These are phyloP conservation scores for Drosophila tropicalis DNA, from an alignment of 1,140 invertebrate genomes.

Conservation along the genomic window DNA sequence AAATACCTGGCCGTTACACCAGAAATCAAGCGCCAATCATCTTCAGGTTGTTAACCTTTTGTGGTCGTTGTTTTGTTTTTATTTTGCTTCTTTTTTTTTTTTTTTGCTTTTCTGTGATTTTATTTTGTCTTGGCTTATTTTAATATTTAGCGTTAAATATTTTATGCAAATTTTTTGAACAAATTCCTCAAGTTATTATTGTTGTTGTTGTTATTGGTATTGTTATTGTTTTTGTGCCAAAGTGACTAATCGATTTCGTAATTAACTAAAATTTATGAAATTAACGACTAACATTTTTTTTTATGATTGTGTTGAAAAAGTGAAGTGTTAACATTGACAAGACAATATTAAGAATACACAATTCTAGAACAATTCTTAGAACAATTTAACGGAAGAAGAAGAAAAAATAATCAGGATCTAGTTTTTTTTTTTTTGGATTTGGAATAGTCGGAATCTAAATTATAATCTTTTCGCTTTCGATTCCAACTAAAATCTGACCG, in stretches of 20 bases:
- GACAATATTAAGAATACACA: background rate
- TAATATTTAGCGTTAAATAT: conserved; percentile 50
- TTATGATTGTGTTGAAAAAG: background rate
- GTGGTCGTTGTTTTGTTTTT: conserved; percentile 56
- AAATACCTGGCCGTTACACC: conserved; percentile 7
- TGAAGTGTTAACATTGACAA: conserved; percentile 13
- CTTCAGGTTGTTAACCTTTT: conserved; percentile 72
- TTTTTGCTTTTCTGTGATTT: conserved; percentile 6
- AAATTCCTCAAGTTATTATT: background rate
- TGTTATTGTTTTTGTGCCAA: conserved; percentile 15
- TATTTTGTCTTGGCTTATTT: conserved; percentile 37
- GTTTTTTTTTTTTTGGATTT: too few species aligned
- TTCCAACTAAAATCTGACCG: too few species aligned
- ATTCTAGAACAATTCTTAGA: background rate
- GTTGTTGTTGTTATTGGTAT: background rate
- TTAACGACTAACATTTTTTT: conserved; percentile 1
- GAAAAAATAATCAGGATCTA: too few species aligned
- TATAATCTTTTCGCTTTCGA: too few species aligned
- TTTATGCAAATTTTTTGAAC: conserved; percentile 48
- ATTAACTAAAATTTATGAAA: conserved; percentile 29
- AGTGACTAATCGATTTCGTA: conserved; percentile 45
- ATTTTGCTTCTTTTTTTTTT: conserved; percentile 27
- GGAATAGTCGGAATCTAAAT: too few species aligned
- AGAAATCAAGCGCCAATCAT: conserved; percentile 12
- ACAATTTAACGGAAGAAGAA: too few species aligned